A percentile compares a stretch with the other conserved stretches of the same genome.
phyloP scores from a whole-genome alignment of 2,888 invertebrate genomes.

The Podotricha telesiphe region DNA sequence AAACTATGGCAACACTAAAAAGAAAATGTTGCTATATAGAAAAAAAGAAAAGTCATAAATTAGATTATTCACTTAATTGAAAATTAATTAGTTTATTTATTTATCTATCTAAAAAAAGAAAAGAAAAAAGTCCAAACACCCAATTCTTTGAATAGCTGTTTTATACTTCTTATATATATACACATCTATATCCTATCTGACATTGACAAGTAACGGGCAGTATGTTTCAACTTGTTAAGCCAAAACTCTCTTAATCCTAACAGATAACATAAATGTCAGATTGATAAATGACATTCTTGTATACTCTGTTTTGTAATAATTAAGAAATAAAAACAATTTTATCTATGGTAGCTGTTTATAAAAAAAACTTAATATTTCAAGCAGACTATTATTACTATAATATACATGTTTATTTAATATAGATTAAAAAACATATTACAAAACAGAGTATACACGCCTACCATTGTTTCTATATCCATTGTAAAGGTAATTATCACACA shows the following conservation, averaged over 20 bases:
- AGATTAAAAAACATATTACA: background rate
- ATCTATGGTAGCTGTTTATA: background rate
- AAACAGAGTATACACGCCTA: conserved; percentile 11
- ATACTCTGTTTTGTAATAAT: conserved; percentile 15
- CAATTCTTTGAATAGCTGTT: background rate
- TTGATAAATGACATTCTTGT: background rate
- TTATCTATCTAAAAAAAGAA: too few relatives aligned
- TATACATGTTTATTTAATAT: background rate
- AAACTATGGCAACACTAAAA: background rate
- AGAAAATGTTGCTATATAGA: background rate
- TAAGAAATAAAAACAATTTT: background rate
- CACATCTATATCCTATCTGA: conserved; percentile 23
- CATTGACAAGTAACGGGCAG: conserved; percentile 38
- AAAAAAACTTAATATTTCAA: background rate
- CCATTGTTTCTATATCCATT: conserved; percentile 1
- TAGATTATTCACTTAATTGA: background rate
- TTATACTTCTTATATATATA: conserved; percentile 1
- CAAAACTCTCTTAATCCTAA: conserved; percentile 11
- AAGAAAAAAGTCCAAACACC: conserved; percentile 1
- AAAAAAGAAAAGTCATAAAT: conserved; percentile 2
- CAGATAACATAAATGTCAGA: conserved; percentile 7
- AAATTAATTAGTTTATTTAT: background rate
- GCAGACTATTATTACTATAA: background rate
- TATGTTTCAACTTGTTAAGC: conserved; percentile 19
- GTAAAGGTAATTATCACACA: conserved; percentile 2